Conservation (phyloP, 2,888 invertebrate genomes). For the Achlya flavicornis region DNA sequence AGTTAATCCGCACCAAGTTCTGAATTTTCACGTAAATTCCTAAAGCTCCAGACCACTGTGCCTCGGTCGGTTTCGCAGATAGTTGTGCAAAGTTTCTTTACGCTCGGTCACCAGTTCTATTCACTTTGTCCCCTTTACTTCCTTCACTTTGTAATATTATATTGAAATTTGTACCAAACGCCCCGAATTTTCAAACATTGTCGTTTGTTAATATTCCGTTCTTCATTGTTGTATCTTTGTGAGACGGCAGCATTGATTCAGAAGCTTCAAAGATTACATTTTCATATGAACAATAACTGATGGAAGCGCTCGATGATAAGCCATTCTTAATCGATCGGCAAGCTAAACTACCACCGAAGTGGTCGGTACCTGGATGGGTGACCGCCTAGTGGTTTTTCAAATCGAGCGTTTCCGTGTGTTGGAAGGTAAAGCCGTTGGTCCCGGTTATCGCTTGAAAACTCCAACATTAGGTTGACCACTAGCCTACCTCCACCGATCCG, state of each 20-base stretch:
- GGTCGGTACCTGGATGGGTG: no score
- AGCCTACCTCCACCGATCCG: no score
- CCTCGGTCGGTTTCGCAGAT: slow-evolving; percentile 7
- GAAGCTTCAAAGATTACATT: not conserved
- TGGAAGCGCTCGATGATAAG: no score
- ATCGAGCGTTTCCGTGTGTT: no score
- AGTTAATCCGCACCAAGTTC: slow-evolving; percentile 12
- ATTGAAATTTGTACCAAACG: not conserved
- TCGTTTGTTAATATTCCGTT: not conserved
- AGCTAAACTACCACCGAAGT: no score
- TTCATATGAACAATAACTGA: not conserved
- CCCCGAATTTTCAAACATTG: not conserved
- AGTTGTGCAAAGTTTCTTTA: slow-evolving; percentile 6
- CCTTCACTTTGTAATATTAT: slow-evolving; percentile 4
- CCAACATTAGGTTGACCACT: no score
- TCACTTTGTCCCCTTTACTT: not conserved
- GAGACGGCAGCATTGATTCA: not conserved
- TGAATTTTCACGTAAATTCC: slow-evolving; percentile 12
- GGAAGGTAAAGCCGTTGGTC: no score
- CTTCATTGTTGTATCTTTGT: not conserved
- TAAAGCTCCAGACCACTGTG: slow-evolving; percentile 8
- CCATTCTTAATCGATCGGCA: no score
- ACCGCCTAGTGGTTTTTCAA: no score
- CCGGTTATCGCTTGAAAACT: no score
- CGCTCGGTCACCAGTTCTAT: slow-evolving; percentile 2